Evolutionary conservation across 2,888 invertebrate species (phyloP), one percentile per base, ranked within the genome.

Genomic region (Hedya salicella): DNA sequence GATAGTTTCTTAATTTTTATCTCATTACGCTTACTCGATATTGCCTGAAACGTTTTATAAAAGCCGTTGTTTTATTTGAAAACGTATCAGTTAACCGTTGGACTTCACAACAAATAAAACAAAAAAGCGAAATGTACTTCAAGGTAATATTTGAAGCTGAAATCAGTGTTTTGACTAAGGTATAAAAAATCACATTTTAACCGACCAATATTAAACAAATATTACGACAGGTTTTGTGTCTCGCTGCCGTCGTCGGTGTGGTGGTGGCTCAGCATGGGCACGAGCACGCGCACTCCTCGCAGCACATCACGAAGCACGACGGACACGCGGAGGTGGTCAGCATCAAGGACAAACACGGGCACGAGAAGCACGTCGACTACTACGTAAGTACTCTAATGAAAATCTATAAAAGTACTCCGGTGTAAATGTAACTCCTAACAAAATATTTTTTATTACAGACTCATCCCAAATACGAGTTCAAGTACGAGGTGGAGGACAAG

Each of bases 401-500:
- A 36, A 36, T 1, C 9, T 9, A 36, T 1, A n/a, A n/a, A 75
- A 75, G 79, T 69, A 9, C 11, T 9, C 6, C 6, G 9, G 9
- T 9, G 1, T 9, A 5, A 36, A 36, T 1, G 6, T 9, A 36
- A n/a, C n/a, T n/a, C 0, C 36, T 36, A 36, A 25, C 25, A 3
- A 36, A 9, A 9, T 2, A 0, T 36, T 36, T 36, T 36, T 5
- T n/a, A 0, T 21, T 42, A 6, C 14, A 36, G 32, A 16, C 53
- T n/a, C 82, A 85, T 69, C 88, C 88, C 19, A 86, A 86, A 75
- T 88, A 90, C 74, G 81, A 85, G 73, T 85, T 87, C 73, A 81
- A 85, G 70, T 85, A 86, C 66, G 81, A 83, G 4, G 86, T 86
- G 40, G 75, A 80, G 11, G 86, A 86, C 63, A 80, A 77, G n/a